Base-by-base conservation (phyloP, 2,888 invertebrate species). In the Steinernema scapterisci region DNA sequence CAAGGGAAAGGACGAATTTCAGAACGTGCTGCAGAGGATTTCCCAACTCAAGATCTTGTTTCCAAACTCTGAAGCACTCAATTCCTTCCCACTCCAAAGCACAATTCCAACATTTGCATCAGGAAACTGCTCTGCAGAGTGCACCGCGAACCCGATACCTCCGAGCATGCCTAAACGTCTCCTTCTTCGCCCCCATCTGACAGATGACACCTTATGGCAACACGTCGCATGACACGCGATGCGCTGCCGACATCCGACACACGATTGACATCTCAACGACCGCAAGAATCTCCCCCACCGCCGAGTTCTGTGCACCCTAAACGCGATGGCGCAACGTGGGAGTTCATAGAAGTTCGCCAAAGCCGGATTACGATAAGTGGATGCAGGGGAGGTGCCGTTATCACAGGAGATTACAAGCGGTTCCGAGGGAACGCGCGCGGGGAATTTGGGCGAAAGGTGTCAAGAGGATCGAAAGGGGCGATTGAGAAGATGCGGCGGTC, bases 191-290 rank as follows among this genome's bases (percentile, higher is more conserved):
- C 48, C 48, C 13, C 48, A 44, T 48, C 13, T 38, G 63, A 63
- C 63, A 63, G 63, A 63, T 63, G 63, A 63, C 63, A 63, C 63
- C 63, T 63, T 63, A 63, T 63, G 63, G 63, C 63, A 63, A 63
- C 63, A 63, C 54, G 25, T 25, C 23, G 54, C 54, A 21, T 54
- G 54, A 23, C 54, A 54, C 38, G 63, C 63, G 63, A 38, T 63
- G 31, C 63, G 63, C 63, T 27, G 16, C 19, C 63, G 31, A 25
- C 16, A 27, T 31, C 63, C 25, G 31, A 5, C 54, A 54, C 63
- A 11, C 19, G 48, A 48, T 48, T 48, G 48, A 48, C 48, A 48
- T 48, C 48, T 48, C 48, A 48, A 48, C 5, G 48, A 48, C 48
- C 48, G n/a, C 48, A 48, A 48, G 38, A 38, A 38, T 38, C n/a